A percentile compares a stretch with the other conserved stretches of the same genome.
Evolutionary conservation across 2,113 vertebrate genomes (phyloP).

Genomic region (Labrus mixtus): DNA sequence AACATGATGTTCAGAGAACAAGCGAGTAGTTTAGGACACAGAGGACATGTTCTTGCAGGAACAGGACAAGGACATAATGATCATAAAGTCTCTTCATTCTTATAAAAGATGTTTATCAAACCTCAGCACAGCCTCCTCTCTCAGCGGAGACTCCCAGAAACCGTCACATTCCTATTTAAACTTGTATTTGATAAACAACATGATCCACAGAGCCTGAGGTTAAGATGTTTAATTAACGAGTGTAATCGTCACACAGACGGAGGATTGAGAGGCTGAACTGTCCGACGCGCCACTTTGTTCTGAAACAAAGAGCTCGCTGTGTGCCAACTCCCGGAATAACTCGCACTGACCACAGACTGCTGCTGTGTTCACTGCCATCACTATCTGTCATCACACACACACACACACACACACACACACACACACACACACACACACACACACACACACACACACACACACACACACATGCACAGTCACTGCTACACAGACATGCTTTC

Average conservation of each 20-base stretch:
- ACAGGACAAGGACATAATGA: too few species aligned
- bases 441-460: not conserved
- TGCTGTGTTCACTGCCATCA: constrained; percentile 27
- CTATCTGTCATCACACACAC: constrained; percentile 42
- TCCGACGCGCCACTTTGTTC: constrained; percentile 4
- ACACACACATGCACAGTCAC: not conserved
- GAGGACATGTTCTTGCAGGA: too few species aligned
- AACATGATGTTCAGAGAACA: too few species aligned
- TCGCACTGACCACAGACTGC: constrained; percentile 6
- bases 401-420: constrained; percentile 23
- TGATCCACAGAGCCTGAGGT: constrained; percentile 1
- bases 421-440: constrained; percentile 13
- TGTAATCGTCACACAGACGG: constrained; percentile 5
- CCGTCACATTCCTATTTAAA: not conserved
- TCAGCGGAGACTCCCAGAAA: too few species aligned
- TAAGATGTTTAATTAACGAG: constrained; percentile 16
- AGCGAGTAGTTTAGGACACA: too few species aligned
- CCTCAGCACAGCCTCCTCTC: too few species aligned
- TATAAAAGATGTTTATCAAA: too few species aligned
- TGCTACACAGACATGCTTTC: constrained; percentile 33
- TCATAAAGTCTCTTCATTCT: too few species aligned
- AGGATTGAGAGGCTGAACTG: not conserved
- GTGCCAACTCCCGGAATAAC: constrained; percentile 49
- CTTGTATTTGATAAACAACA: not conserved
- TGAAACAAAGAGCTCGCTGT: constrained; percentile 46